Conservation (phyloP, 2,888 invertebrate species). For the Cataglyphis livida region DNA sequence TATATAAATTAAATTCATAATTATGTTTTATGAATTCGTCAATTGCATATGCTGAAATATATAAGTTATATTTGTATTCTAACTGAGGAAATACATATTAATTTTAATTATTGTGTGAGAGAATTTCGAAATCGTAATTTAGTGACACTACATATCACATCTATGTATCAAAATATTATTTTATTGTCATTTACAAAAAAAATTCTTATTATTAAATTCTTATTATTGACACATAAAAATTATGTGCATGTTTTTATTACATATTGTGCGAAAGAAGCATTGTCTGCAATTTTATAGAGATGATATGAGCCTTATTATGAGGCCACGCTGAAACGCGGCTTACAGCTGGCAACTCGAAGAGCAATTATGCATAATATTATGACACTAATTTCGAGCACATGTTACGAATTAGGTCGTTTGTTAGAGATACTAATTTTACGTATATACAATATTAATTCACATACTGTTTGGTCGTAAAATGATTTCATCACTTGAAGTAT, state of each 20-base stretch:
- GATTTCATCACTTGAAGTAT: not conserved
- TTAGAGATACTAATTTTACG: constrained; percentile 74
- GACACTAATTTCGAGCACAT: constrained; percentile 78
- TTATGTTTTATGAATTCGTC: not conserved
- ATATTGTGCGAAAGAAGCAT: not conserved
- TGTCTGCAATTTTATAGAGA: not conserved
- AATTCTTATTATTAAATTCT: not conserved
- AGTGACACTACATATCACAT: too few relatives aligned
- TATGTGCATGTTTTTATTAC: not conserved
- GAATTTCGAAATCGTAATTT: not conserved
- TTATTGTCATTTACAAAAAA: not conserved
- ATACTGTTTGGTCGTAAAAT: not conserved
- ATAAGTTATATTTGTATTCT: not conserved
- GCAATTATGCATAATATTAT: constrained; percentile 83
- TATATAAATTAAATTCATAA: not conserved
- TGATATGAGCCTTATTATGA: not conserved
- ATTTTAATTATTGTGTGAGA: not conserved
- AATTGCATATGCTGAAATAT: not conserved
- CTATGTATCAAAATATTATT: not conserved
- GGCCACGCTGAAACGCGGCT: constrained; percentile 66
- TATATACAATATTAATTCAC: constrained; percentile 46
- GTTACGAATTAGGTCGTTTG: constrained; percentile 79
- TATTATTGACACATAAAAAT: not conserved
- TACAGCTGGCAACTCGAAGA: constrained; percentile 75
- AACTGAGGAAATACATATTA: not conserved